Evolutionary conservation across 2,888 invertebrate species (phyloP), one percentile per base, ranked within the genome.

Genomic region (Tenthredo mesomela): DNA sequence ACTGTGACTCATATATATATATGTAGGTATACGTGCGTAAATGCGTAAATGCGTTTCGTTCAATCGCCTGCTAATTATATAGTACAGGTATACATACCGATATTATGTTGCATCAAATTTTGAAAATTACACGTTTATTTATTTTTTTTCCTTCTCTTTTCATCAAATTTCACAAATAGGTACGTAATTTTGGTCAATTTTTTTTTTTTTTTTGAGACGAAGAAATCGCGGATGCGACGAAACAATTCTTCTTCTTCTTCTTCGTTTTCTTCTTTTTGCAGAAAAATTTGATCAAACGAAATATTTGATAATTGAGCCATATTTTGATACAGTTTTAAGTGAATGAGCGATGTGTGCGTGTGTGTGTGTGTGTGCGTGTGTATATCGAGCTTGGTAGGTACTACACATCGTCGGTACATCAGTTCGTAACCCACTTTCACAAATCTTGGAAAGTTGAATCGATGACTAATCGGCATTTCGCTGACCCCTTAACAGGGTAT

Each of bases 401-500:
- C 2, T 2, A 25, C 12, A 25, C 12, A 29, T 65, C 50, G 6
- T 29, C 25, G 3, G 15, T 65, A 29, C 15, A 65, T 58, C 58
- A 58, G 58, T 58, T 21, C 29, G 4, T 65, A 65, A 65, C 65
- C 65, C 65, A 65, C 65, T 65, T 65, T 65, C 65, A 29, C 29
- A 29, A 33, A 65, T 65, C 65, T 65, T 65, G 29, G 65, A 29
- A 65, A 65, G 65, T 65, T 65, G 10, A 15, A 65, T 65, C 65
- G 65, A 65, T 65, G 65, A 65, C 29, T 65, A 65, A 65, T 29
- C 29, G 29, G 29, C 29, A 65, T 65, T 65, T 65, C 65, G 29
- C 12, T 29, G 65, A 65, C 65, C 65, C 65, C 29, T 65, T 65
- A 29, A 65, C 29, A 29, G 65, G 65, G 29, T 21, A 65, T 65